Conservation (phyloP, 2,888 invertebrate genomes). For the Neoaliturus tenellus region DNA sequence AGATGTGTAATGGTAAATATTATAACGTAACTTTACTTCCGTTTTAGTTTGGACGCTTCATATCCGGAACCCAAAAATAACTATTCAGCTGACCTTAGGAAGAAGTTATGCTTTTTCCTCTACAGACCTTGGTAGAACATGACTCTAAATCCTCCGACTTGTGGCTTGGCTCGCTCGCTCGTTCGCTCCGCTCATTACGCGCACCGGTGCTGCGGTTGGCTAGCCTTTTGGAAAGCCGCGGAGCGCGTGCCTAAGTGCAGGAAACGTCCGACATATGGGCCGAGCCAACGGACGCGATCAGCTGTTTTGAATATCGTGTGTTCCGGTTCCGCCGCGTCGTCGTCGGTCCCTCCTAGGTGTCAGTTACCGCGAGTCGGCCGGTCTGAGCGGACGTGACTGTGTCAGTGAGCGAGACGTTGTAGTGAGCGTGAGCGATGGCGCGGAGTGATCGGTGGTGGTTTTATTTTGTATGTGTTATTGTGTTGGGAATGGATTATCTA, state of each 20-base stretch:
- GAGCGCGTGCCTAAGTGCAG: constrained; percentile 32
- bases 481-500: neutral
- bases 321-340: neutral
- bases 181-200: neutral
- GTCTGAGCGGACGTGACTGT: neutral
- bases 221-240: neutral
- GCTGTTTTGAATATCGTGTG: constrained; percentile 27
- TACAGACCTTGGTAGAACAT: too few relatives aligned
- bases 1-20: too few relatives aligned
- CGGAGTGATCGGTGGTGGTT: neutral
- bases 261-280: constrained; percentile 27
- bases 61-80: too few relatives aligned
- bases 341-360: neutral
- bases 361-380: neutral
- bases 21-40: too few relatives aligned
- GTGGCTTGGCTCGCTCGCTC: too few relatives aligned
- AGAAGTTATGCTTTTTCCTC: too few relatives aligned
- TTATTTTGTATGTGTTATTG: neutral
- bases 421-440: neutral
- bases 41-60: too few relatives aligned
- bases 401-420: neutral
- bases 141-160: too few relatives aligned
- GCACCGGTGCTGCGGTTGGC: neutral
- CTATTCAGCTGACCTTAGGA: too few relatives aligned
- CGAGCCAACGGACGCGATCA: constrained; percentile 35